Base-by-base conservation (phyloP, 2,888 invertebrate genomes). In the Ophion ellenae region DNA sequence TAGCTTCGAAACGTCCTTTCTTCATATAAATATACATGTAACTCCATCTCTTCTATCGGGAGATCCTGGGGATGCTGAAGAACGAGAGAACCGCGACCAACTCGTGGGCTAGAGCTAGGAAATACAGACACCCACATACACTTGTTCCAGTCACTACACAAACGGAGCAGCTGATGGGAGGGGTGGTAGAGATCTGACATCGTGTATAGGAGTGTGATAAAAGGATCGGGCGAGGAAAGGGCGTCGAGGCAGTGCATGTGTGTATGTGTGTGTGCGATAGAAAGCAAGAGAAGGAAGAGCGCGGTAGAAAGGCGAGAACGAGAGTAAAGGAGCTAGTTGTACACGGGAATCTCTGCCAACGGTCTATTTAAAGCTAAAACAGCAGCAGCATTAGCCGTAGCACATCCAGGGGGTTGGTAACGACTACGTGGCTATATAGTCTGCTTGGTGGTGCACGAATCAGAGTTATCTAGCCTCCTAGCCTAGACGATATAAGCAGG, bases 321-420 rank as follows among this genome's bases (percentile, higher is more conserved):
- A 83, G 81, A 83, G 86, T 82, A 82, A 76, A 79, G 80, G 81
- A 83, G 87, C 83, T 87, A 88, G 88, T 87, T 86, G 87, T 86
- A 88, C 88, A 84, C 83, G 86, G 86, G 88, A 91, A 89, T 87
- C 91, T 90, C 89, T 92, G 92, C 92, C 93, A 92, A 92, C 89
- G 92, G 93, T 93, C 92, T 93, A 93, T 93, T 93, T 93, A 93
- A 93, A 93, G 91, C 90, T 89, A 89, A 90, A 89, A 88, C 91
- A 91, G 88, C 90, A 90, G 91, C 85, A 86, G 85, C 70, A 76
- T 59, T 69, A 61, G 67, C 78, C 53, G 69, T 70, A 84, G 74
- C 79, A 70, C 63, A 75, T 45, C 73, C 79, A 79, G 74, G 40
- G 71, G 71, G 79, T 77, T 69, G 80, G 66, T 71, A 73, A 71